Base-by-base conservation (phyloP, 2,888 invertebrate genomes). In the Ornithoptera priamus region DNA sequence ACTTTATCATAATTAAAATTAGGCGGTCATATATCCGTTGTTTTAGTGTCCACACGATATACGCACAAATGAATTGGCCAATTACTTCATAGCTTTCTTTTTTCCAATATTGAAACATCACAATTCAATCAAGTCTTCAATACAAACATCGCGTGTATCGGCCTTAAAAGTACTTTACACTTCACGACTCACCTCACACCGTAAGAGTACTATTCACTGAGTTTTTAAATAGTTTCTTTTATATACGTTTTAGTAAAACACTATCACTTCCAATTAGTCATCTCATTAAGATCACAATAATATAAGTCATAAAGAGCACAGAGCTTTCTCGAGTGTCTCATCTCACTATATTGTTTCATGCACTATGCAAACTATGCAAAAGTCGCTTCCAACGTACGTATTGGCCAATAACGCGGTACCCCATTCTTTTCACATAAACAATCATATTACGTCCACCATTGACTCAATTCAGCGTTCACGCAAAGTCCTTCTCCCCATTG, bases 131-230 rank as follows among this genome's bases (percentile, higher is more conserved):
- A 61, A 61, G 0, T 39, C 10, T 12, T 30, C 6, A 36, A 20
- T 42, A 62, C 42, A n/a, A n/a, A 22, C 62, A 62, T 10, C 20
- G 39, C 46, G 5, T 1, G 24, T 17, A 50, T 6, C 46, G 22
- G 39, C 62, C 20, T 46, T 2, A 50, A 50, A 62, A 8, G 18
- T 62, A 50, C 39, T 22, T 57, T 42, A 8, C 65, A 59, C 65
- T 65, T 58, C 58, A 65, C 65, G 39, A 57, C 53, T 15, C 15
- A 60, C 36, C 36, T 30, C 36, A 60, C 36, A 36, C 20, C 50
- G 42, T 17, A 56, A 53, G 42, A 60, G 39, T 53, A 36, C 42
- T 12, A 56, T 56, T 8, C 36, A 30, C 42, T 42, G n/a, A 18
- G 22, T 4, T 22, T 58, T n/a, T 57, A 10, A 1, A 22, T 57